These are phyloP conservation scores for Limnephilus marmoratus DNA, from an alignment of 2,888 invertebrate genomes.

Conservation along the genomic window DNA sequence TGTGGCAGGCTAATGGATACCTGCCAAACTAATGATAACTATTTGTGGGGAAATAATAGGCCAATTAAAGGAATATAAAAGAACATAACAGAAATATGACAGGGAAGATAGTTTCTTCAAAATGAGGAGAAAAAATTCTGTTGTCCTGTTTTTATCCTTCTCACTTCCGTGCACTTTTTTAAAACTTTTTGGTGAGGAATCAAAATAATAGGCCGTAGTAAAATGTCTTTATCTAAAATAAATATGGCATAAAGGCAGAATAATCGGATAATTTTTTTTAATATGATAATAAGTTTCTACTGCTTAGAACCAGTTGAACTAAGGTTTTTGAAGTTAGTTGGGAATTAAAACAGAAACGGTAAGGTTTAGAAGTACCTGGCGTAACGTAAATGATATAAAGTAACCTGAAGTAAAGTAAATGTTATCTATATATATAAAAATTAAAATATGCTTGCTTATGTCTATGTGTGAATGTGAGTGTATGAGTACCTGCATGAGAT, in stretches of 20 bases:
- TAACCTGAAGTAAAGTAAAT: too few relatives aligned
- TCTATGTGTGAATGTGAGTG: too few relatives aligned
- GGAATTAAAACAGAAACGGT: background rate
- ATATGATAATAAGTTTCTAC: background rate
- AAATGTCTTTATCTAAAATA: constrained; percentile 13
- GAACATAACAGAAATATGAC: constrained; percentile 27
- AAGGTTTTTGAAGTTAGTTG: background rate
- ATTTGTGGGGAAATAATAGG: constrained; percentile 57
- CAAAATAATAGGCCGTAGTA: background rate
- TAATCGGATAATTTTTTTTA: background rate
- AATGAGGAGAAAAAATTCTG: constrained; percentile 40
- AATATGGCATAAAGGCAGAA: too few relatives aligned
- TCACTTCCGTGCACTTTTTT: constrained; percentile 32
- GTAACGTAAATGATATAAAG: too few relatives aligned
- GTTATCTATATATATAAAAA: too few relatives aligned
- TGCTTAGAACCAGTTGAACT: background rate
- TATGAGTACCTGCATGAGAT: too few relatives aligned
- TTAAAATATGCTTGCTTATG: too few relatives aligned
- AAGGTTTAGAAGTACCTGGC: background rate
- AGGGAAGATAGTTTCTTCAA: constrained; percentile 43
- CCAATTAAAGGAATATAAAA: constrained; percentile 59
- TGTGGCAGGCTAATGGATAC: constrained; percentile 56
- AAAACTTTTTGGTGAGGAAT: constrained; percentile 52
- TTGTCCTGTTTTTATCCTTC: constrained; percentile 35
- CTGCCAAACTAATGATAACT: constrained; percentile 61